Conservation (phyloP, 2,888 invertebrate genomes). For the Drosophila mimetica region DNA sequence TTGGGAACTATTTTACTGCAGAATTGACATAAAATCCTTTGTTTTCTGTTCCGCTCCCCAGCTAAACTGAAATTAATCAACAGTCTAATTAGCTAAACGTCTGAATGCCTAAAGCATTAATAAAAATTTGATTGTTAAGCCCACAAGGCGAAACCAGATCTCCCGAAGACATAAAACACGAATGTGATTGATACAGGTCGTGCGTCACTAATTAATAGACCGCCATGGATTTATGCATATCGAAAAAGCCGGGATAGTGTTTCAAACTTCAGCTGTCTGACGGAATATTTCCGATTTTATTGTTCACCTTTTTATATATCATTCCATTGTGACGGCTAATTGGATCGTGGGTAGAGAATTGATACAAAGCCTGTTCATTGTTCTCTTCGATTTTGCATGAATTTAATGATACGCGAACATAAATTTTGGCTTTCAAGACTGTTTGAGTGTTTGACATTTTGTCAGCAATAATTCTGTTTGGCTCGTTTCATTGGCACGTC, state of each 20-base stretch:
- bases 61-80: constrained; percentile 47
- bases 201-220: constrained; percentile 36
- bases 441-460: constrained; percentile 39
- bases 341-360: constrained; percentile 24
- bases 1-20: not conserved
- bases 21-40: constrained; percentile 4
- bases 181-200: constrained; percentile 49
- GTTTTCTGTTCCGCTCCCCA: constrained; percentile 22
- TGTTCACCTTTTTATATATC: constrained; percentile 7
- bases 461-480: constrained; percentile 41
- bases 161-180: constrained; percentile 31
- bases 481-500: constrained; percentile 68
- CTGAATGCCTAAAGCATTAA: constrained; percentile 45
- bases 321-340: constrained; percentile 16
- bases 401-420: constrained; percentile 33
- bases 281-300: constrained; percentile 16
- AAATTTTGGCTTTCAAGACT: constrained; percentile 17
- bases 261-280: constrained; percentile 7
- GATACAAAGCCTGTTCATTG: constrained; percentile 21
- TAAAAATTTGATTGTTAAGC: constrained; percentile 42
- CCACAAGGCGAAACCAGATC: constrained; percentile 46
- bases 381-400: constrained; percentile 14
- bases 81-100: constrained; percentile 59
- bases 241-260: constrained; percentile 2
- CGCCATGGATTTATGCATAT: constrained; percentile 18